Conservation (phyloP, 2,113 vertebrate genomes). For the Danio rerio region DNA sequence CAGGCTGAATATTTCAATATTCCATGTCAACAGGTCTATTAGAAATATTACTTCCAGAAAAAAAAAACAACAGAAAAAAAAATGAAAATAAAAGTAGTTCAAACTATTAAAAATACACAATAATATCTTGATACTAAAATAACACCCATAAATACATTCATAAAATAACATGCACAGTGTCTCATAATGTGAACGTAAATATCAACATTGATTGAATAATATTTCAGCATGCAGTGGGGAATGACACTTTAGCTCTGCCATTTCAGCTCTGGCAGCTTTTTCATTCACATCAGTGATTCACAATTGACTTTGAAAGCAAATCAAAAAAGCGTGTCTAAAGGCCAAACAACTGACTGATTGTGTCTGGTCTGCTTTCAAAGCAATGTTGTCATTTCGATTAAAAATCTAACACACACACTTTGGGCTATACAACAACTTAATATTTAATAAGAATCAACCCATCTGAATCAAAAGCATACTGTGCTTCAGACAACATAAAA, state of each 20-base stretch:
- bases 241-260: neutral
- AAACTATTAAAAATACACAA: too few relatives aligned
- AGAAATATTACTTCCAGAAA: too few relatives aligned
- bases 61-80: too few relatives aligned
- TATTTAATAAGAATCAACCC: constrained; percentile 39
- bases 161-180: neutral
- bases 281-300: neutral
- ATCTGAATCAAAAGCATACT: constrained; percentile 24
- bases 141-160: too few relatives aligned
- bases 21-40: too few relatives aligned
- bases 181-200: neutral
- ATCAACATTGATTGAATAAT: neutral
- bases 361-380: neutral
- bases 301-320: neutral
- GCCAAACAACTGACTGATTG: neutral
- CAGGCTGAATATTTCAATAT: too few relatives aligned
- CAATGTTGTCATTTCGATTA: neutral
- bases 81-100: too few relatives aligned
- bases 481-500: neutral
- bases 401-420: neutral
- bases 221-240: neutral
- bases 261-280: neutral
- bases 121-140: too few relatives aligned
- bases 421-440: constrained; percentile 5
- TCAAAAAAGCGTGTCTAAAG: neutral